Conservation (phyloP, 2,113 vertebrate species). For the Pterophyllum scalare region DNA sequence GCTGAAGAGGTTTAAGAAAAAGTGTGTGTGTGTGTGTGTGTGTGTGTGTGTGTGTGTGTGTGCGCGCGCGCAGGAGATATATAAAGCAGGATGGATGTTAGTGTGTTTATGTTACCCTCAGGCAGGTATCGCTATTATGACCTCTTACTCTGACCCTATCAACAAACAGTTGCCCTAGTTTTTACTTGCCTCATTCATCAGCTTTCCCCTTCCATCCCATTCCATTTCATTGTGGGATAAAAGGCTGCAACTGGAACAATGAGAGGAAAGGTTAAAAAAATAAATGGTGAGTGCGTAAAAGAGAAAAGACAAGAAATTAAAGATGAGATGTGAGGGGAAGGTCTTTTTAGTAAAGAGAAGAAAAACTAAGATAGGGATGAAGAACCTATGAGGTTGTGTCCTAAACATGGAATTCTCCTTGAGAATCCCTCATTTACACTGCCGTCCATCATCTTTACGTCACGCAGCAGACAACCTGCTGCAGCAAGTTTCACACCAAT, state of each 20-base stretch:
- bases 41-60: too few species aligned
- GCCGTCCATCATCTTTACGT: background rate
- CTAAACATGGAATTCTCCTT: background rate
- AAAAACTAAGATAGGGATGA: background rate
- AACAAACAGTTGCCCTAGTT: background rate
- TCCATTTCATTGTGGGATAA: background rate
- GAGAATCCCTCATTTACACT: background rate
- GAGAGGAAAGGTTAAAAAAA: background rate
- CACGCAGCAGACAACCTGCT: background rate
- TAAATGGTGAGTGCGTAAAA: background rate
- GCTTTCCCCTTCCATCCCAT: background rate
- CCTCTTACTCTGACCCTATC: slow-evolving; percentile 7
- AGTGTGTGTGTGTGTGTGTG: too few species aligned
- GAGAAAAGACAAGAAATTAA: background rate
- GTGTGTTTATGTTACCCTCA: slow-evolving; percentile 24
- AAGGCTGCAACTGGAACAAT: background rate
- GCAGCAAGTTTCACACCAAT: slow-evolving; percentile 34
- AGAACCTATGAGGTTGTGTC: background rate
- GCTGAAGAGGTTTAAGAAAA: background rate
- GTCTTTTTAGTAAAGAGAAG: background rate
- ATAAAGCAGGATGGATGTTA: background rate
- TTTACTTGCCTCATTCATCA: background rate
- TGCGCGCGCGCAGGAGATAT: too few species aligned
- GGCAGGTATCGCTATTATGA: slow-evolving; percentile 7
- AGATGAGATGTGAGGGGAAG: background rate